A percentile compares a stretch with the other conserved stretches of the same genome.
Conservation (phyloP, 1,140 invertebrate genomes). For the Harpegnathos saltator region DNA sequence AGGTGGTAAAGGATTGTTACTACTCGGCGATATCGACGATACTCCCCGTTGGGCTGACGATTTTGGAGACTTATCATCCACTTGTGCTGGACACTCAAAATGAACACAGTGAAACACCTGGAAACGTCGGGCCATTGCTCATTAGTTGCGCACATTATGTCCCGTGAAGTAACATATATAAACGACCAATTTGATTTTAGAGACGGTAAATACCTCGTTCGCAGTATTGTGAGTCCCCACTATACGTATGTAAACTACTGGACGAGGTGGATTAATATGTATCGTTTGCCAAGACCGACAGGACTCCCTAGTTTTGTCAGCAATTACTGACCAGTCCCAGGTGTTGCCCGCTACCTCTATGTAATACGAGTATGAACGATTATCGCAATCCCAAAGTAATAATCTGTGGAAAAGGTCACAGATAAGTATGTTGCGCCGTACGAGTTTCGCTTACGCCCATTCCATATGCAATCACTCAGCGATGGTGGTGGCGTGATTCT, state of each 20-base stretch:
- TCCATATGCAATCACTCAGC: too few species aligned
- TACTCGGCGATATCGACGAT: constrained; percentile 31
- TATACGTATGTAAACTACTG: constrained; percentile 97
- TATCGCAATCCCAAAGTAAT: constrained; percentile 99
- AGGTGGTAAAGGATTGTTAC: constrained; percentile 35
- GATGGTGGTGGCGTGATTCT: too few species aligned
- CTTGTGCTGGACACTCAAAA: constrained; percentile 96
- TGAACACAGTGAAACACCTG: constrained; percentile 99
- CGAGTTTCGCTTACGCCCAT: not conserved
- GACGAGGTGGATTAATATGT: constrained; percentile 90
- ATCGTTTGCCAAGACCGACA: constrained; percentile 97
- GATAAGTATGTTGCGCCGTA: not conserved
- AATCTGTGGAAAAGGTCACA: constrained; percentile 86
- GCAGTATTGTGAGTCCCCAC: constrained; percentile 98
- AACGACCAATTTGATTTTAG: not conserved
- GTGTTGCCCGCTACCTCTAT: constrained; percentile 98
- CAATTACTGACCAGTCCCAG: constrained; percentile 95
- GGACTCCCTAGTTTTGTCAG: constrained; percentile 91
- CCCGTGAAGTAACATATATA: not conserved
- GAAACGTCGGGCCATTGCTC: constrained; percentile 58
- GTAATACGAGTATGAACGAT: constrained; percentile 97
- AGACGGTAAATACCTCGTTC: constrained; percentile 92
- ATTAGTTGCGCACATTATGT: not conserved
- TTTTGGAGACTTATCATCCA: constrained; percentile 79
- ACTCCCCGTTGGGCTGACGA: constrained; percentile 69